These are phyloP conservation scores for Mellilla xanthometata DNA, from an alignment of 2,888 invertebrate genomes.

Conservation along the genomic window DNA sequence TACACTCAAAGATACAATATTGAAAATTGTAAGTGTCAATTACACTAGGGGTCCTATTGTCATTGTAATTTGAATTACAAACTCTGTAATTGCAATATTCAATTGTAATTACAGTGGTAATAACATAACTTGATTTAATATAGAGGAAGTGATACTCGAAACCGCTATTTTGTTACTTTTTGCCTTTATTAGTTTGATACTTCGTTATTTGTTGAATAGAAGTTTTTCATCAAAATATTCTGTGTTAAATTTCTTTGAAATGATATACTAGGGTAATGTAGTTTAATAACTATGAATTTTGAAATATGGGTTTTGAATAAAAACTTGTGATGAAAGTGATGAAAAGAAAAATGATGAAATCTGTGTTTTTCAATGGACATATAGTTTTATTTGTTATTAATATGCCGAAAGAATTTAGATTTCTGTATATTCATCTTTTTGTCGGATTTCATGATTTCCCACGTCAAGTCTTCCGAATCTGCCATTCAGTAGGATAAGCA, in stretches of 20 bases:
- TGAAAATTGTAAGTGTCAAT: slow-evolving; percentile 21
- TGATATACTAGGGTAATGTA: too few relatives aligned
- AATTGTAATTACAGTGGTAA: slow-evolving; percentile 28
- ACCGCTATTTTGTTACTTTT: slow-evolving; percentile 26
- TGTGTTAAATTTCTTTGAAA: background rate
- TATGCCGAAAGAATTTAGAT: too few relatives aligned
- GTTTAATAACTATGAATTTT: too few relatives aligned
- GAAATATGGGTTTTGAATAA: too few relatives aligned
- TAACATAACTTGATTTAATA: slow-evolving; percentile 22
- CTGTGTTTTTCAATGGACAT: too few relatives aligned
- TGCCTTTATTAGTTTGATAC: background rate
- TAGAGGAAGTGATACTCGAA: slow-evolving; percentile 40
- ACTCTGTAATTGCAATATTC: slow-evolving; percentile 22
- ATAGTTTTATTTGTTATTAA: too few relatives aligned
- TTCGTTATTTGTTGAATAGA: background rate
- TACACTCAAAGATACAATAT: background rate
- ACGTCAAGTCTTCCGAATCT: too few relatives aligned
- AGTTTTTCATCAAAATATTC: background rate
- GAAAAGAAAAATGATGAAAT: too few relatives aligned
- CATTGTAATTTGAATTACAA: slow-evolving; percentile 14
- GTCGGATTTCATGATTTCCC: too few relatives aligned
- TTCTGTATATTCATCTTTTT: too few relatives aligned
- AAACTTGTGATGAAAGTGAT: too few relatives aligned
- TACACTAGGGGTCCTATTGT: slow-evolving; percentile 11
- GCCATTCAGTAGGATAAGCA: too few relatives aligned